Evolutionary conservation across 92 coral and sea anemone genomes (phyloP), one percentile per base, ranked within the genome.

Genomic region (Umimayanthus chanpuru): DNA sequence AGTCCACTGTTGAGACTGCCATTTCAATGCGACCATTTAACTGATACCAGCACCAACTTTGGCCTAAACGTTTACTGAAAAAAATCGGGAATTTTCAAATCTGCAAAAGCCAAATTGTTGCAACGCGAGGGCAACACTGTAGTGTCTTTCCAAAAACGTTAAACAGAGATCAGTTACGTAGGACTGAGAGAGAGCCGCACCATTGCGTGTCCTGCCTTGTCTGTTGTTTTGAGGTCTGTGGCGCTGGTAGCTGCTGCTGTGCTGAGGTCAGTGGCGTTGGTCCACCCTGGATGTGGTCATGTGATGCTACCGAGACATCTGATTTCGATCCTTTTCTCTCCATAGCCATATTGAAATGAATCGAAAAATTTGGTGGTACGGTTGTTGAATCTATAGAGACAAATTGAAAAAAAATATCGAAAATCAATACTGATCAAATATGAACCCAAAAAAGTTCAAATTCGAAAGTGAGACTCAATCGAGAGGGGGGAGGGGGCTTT

Each of bases 301-400:
- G 83, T 77, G 80, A 77, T 18, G 90, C 64, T 85, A 88, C 82
- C 25, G 95, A 87, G 58, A 94, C 91, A 73, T 94, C 98, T 55
- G 95, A 89, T 72, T 94, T 93, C 3, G 98, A 94, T 21, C 92
- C 85, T 66, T 90, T 87, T 85, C 95, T 93, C 41, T 93, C 98
- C 67, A 90, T 73, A 84, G 43, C 89, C 88, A 92, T 49, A 23
- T 93, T 90, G 77, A 93, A 88, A 82, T 93, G 94, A 61, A 88
- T 56, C 36, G 98, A 89, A 78, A 88, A 93, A 89, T 86, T 93
- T 6, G 98, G 44, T 61, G 82, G 98, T 14, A 86, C 86, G 53
- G 92, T 80, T 74, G 72, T 90, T 82, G 95, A 58, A 79, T 94
- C 97, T 94, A 72, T 30, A n/a, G 80, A 73, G 72, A 64, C 32